Conservation (phyloP, 1,140 invertebrate species). For the Zaprionus camerounensis region DNA sequence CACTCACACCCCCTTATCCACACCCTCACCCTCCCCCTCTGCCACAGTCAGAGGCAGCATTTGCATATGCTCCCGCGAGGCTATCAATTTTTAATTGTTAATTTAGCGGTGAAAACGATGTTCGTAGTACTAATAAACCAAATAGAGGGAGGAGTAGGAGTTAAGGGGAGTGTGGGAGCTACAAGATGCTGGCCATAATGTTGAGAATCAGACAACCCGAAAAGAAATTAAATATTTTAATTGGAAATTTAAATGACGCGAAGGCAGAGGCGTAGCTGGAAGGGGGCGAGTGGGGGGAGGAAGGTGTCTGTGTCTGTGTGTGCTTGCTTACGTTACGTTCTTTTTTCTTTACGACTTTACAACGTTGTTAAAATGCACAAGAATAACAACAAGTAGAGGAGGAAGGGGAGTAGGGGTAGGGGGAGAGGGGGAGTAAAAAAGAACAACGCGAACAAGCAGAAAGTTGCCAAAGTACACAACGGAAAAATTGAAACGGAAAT, state of each 20-base stretch:
- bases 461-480: constrained; percentile 70
- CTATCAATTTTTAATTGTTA: constrained; percentile 83
- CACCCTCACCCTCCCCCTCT: background rate
- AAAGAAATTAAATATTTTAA: constrained; percentile 83
- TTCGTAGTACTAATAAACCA: constrained; percentile 53
- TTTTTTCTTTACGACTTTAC: constrained; percentile 71
- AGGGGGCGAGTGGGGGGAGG: constrained; percentile 28
- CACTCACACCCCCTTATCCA: background rate
- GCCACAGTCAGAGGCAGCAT: constrained; percentile 21
- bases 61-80: constrained; percentile 59
- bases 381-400: constrained; percentile 27
- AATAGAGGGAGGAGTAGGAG: background rate
- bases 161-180: background rate
- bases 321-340: constrained; percentile 55
- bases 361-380: constrained; percentile 78
- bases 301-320: constrained; percentile 36
- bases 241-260: constrained; percentile 81
- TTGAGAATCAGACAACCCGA: constrained; percentile 68
- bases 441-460: constrained; percentile 31
- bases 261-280: background rate
- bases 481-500: constrained; percentile 82
- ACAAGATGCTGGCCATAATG: constrained; percentile 39
- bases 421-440: background rate
- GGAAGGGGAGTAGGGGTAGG: background rate
- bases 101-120: constrained; percentile 78